Evolutionary conservation across 2,113 vertebrate genomes (phyloP).

Genomic region (Riparia riparia): DNA sequence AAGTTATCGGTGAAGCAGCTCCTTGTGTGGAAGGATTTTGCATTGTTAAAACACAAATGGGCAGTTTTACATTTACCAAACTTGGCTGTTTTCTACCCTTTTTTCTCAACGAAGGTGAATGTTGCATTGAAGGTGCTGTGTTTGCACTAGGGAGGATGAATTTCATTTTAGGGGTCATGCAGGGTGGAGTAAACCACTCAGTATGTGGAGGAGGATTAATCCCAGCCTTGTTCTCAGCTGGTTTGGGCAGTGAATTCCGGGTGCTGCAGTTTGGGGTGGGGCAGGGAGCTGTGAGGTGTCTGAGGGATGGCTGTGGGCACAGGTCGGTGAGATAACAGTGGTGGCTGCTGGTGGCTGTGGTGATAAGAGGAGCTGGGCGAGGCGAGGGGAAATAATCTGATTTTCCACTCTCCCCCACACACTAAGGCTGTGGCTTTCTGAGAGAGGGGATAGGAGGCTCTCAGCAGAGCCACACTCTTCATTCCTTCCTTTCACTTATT

Average conservation of each 20-base stretch:
- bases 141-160: not conserved
- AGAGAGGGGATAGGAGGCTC: not conserved
- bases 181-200: not conserved
- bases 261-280: not conserved
- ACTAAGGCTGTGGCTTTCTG: accelerated
- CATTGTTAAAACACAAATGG: not conserved
- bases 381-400: not conserved
- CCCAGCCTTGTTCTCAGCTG: not conserved
- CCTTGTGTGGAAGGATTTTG: not conserved
- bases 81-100: not conserved
- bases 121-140: accelerated
- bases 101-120: accelerated
- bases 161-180: not conserved
- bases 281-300: not conserved
- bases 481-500: not conserved
- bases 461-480: not conserved
- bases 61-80: not conserved
- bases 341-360: accelerated
- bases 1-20: not conserved
- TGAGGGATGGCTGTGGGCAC: accelerated
- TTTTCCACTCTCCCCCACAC: not conserved
- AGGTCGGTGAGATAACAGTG: not conserved
- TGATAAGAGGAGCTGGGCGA: not conserved
- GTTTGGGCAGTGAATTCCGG: not conserved
- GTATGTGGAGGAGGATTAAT: not conserved